Evolutionary conservation across 2,113 vertebrate genomes (phyloP).

Genomic region (Orthochromis malagaraziensis): DNA sequence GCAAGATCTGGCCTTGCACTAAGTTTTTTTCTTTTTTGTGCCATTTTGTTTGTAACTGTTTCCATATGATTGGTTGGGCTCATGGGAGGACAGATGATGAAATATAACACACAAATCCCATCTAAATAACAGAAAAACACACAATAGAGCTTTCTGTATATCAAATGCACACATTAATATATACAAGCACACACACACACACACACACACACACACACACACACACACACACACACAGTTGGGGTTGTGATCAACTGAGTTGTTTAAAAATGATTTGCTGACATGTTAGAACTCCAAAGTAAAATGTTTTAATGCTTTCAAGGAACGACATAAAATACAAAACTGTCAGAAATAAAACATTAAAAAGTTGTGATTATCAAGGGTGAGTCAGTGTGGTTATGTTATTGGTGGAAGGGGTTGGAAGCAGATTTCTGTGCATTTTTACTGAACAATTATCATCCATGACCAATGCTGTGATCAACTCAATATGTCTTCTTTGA

Average conservation of each 20-base stretch:
- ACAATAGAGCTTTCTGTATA: neutral
- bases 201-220: neutral
- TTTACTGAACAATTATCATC: slow-evolving; percentile 61
- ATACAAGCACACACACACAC: neutral
- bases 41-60: slow-evolving; percentile 47
- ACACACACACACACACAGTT: neutral
- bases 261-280: neutral
- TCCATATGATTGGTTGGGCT: slow-evolving; percentile 34
- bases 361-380: neutral
- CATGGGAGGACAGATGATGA: neutral
- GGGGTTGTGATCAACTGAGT: neutral
- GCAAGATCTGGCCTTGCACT: slow-evolving; percentile 28
- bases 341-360: neutral
- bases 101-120: slow-evolving; percentile 27
- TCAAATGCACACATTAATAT: neutral
- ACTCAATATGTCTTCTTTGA: slow-evolving; percentile 60
- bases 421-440: slow-evolving; percentile 44
- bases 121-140: neutral
- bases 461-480: slow-evolving; percentile 59
- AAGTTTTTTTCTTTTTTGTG: neutral
- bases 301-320: neutral
- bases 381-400: neutral
- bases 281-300: neutral
- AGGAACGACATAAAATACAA: neutral
- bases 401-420: neutral